phyloP scores from a whole-genome alignment of 1,140 invertebrate species.

The Heliothis virescens region DNA sequence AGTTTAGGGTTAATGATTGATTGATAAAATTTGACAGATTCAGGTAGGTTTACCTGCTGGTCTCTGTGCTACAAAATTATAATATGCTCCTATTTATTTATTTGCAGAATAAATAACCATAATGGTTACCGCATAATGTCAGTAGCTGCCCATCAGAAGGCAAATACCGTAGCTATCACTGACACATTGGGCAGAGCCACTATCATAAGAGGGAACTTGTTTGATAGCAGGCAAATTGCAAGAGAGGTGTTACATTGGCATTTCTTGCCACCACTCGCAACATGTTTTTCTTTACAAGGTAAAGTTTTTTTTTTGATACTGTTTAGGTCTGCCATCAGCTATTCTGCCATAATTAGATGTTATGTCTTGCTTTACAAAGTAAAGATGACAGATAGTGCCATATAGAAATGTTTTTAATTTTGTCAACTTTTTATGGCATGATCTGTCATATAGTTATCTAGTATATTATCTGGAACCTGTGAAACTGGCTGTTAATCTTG shows the following conservation, averaged over 20 bases:
- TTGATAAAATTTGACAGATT: too few relatives aligned
- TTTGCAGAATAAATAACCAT: constrained; percentile 66
- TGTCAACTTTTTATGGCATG: background rate
- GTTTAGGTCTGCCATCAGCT: too few relatives aligned
- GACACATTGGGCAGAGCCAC: constrained; percentile 77
- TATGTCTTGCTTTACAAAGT: too few relatives aligned
- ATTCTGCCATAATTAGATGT: too few relatives aligned
- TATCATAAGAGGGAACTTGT: constrained; percentile 73
- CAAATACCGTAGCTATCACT: constrained; percentile 69
- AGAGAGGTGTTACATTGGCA: constrained; percentile 84
- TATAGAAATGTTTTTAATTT: background rate
- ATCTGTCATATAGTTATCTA: too few relatives aligned
- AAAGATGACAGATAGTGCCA: too few relatives aligned
- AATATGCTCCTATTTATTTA: background rate
- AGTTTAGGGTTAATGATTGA: too few relatives aligned
- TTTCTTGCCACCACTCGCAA: constrained; percentile 75
- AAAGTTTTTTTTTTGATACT: too few relatives aligned
- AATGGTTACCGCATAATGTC: constrained; percentile 71
- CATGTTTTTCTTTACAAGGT: constrained; percentile 80
- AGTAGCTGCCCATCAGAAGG: constrained; percentile 70
- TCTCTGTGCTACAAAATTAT: too few relatives aligned
- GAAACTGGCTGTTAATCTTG: too few relatives aligned
- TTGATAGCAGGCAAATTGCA: constrained; percentile 61
- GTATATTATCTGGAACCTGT: too few relatives aligned
- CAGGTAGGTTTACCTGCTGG: too few relatives aligned